phyloP scores from a whole-genome alignment of 1,140 invertebrate species.

The Neodiprion lecontei region DNA sequence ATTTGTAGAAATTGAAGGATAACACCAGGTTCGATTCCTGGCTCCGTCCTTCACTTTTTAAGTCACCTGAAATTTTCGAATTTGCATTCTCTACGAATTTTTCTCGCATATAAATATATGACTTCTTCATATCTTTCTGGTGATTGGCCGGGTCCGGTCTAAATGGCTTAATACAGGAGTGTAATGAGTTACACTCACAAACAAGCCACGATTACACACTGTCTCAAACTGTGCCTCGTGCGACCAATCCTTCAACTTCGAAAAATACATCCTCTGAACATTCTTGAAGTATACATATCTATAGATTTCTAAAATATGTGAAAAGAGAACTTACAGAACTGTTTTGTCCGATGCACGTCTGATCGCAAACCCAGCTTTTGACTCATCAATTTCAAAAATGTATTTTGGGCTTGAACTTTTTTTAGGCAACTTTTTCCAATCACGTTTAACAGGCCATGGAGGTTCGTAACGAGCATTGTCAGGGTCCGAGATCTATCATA shows the following conservation, averaged over 20 bases:
- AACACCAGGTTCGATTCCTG: too few species aligned
- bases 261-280: neutral
- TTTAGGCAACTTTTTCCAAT: conserved; percentile 27
- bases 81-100: too few species aligned
- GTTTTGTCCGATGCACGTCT: conserved; percentile 63
- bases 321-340: conserved; percentile 61
- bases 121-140: too few species aligned
- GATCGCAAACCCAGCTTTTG: conserved; percentile 67
- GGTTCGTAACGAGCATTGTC: conserved; percentile 69
- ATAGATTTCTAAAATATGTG: conserved; percentile 13
- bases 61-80: too few species aligned
- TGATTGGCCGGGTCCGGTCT: too few species aligned
- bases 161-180: too few species aligned
- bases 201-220: too few species aligned
- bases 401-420: conserved; percentile 48
- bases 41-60: neutral
- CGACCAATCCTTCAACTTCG: too few species aligned
- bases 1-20: too few species aligned
- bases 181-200: too few species aligned
- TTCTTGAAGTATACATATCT: conserved; percentile 21
- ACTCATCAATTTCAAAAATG: conserved; percentile 61
- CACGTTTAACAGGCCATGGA: conserved; percentile 59
- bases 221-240: too few species aligned
- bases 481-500: conserved; percentile 68
- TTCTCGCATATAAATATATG: too few species aligned